phyloP scores from a whole-genome alignment of 2,113 vertebrate genomes.

The Xyrauchen texanus region DNA sequence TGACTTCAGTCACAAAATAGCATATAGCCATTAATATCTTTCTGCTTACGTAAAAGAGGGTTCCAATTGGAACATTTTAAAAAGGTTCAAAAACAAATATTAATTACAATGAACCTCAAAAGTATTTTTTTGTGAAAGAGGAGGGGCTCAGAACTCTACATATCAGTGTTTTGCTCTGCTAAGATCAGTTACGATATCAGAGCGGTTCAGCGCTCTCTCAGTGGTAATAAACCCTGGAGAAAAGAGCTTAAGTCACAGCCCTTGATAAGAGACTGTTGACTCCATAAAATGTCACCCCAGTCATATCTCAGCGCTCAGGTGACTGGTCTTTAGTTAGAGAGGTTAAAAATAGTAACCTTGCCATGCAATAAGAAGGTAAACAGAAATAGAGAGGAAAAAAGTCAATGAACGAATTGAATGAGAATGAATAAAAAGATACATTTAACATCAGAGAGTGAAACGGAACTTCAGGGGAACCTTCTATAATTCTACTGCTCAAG shows the following conservation, averaged over 20 bases:
- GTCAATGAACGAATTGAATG: background rate
- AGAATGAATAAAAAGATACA: background rate
- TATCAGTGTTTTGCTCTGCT: constrained; percentile 19
- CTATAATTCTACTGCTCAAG: background rate
- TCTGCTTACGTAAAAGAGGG: too few relatives aligned
- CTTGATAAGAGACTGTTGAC: constrained; percentile 13
- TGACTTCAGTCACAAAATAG: too few relatives aligned
- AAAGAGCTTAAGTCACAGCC: constrained; percentile 23
- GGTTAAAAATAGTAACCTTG: constrained; percentile 28
- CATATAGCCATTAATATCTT: too few relatives aligned
- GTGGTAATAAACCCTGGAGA: constrained; percentile 22
- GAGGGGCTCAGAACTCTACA: constrained; percentile 8
- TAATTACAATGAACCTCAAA: too few relatives aligned
- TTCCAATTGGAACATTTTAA: too few relatives aligned
- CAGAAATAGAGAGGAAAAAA: background rate
- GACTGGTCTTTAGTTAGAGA: constrained; percentile 15
- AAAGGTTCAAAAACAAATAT: too few relatives aligned
- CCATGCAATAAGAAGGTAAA: constrained; percentile 12
- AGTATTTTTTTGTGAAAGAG: background rate
- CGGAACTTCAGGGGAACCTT: constrained; percentile 1
- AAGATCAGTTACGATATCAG: constrained; percentile 19
- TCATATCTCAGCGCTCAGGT: constrained; percentile 39
- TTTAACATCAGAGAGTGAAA: constrained; percentile 14
- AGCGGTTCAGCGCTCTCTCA: constrained; percentile 24
- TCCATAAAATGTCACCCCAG: constrained; percentile 42